Percentiles rank a stretch among this genome's conserved stretches.
Evolutionary conservation across 2,797 vertebrate species (phyloP).

Genomic region (Botia kubotai): DNA sequence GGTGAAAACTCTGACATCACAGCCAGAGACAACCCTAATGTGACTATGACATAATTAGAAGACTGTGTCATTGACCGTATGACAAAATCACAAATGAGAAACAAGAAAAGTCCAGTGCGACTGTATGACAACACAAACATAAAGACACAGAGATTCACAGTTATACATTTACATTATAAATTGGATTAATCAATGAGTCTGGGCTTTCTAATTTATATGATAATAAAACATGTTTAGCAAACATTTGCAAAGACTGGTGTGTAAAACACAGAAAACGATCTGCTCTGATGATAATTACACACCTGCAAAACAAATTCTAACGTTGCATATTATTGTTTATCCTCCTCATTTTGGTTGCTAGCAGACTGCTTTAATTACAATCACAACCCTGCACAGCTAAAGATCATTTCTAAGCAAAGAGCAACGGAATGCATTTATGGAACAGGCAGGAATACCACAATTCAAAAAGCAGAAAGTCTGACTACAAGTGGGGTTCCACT

Average conservation of each 20-base stretch:
- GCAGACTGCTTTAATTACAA: neutral
- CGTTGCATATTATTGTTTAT: neutral
- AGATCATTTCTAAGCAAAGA: too few relatives aligned
- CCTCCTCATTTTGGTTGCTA: neutral
- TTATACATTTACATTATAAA: neutral
- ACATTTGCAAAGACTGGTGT: neutral
- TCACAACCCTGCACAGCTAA: neutral
- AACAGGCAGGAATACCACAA: neutral
- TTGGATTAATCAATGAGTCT: neutral
- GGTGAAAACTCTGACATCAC: too few relatives aligned
- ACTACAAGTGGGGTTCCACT: neutral
- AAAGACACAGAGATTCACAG: neutral
- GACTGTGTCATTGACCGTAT: too few relatives aligned
- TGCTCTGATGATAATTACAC: neutral
- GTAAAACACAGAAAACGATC: neutral
- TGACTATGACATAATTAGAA: too few relatives aligned
- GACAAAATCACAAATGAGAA: too few relatives aligned
- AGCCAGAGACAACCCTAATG: too few relatives aligned
- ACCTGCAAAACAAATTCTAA: neutral
- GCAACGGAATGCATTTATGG: too few relatives aligned
- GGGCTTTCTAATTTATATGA: neutral
- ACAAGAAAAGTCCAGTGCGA: too few relatives aligned
- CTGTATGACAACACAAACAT: neutral
- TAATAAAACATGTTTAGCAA: neutral
- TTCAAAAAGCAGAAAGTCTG: neutral